These are phyloP conservation scores for Ptychadena robeensis DNA, from an alignment of 2,797 vertebrate genomes.

Conservation along the genomic window DNA sequence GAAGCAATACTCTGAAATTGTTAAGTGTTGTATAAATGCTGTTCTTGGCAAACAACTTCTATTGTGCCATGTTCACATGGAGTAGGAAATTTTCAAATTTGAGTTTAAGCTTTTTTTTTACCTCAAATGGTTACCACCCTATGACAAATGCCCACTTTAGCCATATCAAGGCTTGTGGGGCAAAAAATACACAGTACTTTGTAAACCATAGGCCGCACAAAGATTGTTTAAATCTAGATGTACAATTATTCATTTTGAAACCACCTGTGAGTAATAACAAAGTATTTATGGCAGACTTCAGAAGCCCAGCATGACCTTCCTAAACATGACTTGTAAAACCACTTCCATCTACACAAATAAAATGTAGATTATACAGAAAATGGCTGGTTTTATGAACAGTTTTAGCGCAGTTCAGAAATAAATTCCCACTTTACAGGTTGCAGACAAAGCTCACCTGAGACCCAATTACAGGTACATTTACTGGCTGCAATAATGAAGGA, in stretches of 20 bases:
- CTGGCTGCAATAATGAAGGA: neutral
- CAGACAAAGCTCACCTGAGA: conserved; percentile 23
- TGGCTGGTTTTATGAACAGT: neutral
- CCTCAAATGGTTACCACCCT: neutral
- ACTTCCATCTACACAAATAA: neutral
- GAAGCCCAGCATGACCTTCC: neutral
- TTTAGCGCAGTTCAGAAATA: neutral
- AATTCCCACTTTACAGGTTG: neutral
- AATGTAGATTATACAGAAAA: neutral
- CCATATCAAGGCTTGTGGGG: no score
- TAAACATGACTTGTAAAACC: neutral
- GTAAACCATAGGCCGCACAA: neutral
- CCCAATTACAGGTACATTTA: conserved; percentile 32
- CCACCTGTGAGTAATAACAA: neutral
- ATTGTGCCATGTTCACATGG: no score
- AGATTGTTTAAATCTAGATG: neutral
- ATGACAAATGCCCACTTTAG: neutral
- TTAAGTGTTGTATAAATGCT: no score
- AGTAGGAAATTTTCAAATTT: no score
- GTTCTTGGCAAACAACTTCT: no score
- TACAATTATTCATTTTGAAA: neutral
- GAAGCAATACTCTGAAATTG: no score
- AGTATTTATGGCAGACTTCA: neutral
- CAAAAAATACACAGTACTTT: no score
- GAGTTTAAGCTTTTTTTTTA: neutral